Conservation (phyloP, 2,888 invertebrate species). For the Acanthoscelides obtectus region DNA sequence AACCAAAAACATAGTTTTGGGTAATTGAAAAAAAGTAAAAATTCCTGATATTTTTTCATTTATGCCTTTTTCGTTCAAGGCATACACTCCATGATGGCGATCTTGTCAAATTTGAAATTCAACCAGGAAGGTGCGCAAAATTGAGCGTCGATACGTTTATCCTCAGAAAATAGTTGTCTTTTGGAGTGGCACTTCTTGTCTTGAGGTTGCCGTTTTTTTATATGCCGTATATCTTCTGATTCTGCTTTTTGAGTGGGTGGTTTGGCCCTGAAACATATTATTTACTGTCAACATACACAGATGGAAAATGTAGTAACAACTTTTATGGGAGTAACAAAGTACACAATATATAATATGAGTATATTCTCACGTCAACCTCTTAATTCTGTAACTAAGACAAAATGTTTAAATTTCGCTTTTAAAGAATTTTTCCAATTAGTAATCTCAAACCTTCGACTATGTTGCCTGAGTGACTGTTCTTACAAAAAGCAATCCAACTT, state of each 20-base stretch:
- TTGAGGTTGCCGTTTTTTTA: slow-evolving; percentile 30
- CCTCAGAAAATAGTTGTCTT: slow-evolving; percentile 55
- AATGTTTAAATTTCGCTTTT: too few relatives aligned
- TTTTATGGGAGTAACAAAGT: too few relatives aligned
- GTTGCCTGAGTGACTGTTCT: too few relatives aligned
- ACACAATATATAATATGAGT: too few relatives aligned
- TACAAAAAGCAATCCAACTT: too few relatives aligned
- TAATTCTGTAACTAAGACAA: too few relatives aligned
- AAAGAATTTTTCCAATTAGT: too few relatives aligned
- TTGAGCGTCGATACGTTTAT: slow-evolving; percentile 33
- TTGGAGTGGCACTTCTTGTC: slow-evolving; percentile 46
- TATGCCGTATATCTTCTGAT: slow-evolving; percentile 28
- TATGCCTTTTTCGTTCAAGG: slow-evolving; percentile 23
- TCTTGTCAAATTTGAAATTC: slow-evolving; percentile 61
- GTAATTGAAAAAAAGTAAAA: not conserved
- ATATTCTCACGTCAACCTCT: too few relatives aligned
- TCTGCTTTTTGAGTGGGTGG: slow-evolving; percentile 24
- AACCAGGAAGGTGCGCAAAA: slow-evolving; percentile 62
- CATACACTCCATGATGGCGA: slow-evolving; percentile 53
- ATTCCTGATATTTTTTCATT: not conserved
- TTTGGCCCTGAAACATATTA: slow-evolving; percentile 14
- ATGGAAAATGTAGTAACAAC: too few relatives aligned
- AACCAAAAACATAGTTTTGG: not conserved
- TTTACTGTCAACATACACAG: not conserved
- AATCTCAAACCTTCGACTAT: too few relatives aligned